Base-by-base conservation (phyloP, 2,888 invertebrate genomes). In the Idaea biselata region DNA sequence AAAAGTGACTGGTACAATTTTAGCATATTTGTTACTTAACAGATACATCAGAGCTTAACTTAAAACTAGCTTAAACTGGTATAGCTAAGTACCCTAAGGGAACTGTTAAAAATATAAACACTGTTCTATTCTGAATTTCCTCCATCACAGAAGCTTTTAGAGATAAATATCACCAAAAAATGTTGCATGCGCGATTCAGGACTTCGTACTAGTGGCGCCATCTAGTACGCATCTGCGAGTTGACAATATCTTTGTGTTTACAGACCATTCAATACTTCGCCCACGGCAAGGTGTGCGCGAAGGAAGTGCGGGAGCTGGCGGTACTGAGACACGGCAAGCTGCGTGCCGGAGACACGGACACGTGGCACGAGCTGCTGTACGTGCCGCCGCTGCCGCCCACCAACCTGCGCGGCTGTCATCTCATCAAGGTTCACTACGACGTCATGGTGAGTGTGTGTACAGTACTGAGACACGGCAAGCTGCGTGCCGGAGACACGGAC, bases 301-400 rank as follows among this genome's bases (percentile, higher is more conserved):
- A 96, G 68, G 98, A 98, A 86, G 96, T 96, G 55, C 94, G 98
- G 72, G 97, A 96, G 83, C 88, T 99, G 76, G 97, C 97, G 1
- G 94, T 96, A 17, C 93, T 97, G 69, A 93, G 94, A 59, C 94
- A 96, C 78, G 97, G 97, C 58, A 97, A 97, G 93, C 95, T 97
- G 70, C 94, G 96, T 18, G 95, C 97, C 1, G 97, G 97, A 55
- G 96, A 95, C 73, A 94, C 94, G 65, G 97, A 97, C 83, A 95
- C 95, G 85, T 98, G 98, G 97, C 96, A 95, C 81, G 97, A 98
- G 85, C 95, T 97, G 81, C 94, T 98, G 63, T 97, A 97, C 86
- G 97, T 99, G 70, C 98, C 98, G 66, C 98, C 98, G 32, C 91
- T 99, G 77, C 98, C 98, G 68, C 98, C 98, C 54, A 98, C 98